Conservation (phyloP, 2,888 invertebrate species). For the Amiota mariae region DNA sequence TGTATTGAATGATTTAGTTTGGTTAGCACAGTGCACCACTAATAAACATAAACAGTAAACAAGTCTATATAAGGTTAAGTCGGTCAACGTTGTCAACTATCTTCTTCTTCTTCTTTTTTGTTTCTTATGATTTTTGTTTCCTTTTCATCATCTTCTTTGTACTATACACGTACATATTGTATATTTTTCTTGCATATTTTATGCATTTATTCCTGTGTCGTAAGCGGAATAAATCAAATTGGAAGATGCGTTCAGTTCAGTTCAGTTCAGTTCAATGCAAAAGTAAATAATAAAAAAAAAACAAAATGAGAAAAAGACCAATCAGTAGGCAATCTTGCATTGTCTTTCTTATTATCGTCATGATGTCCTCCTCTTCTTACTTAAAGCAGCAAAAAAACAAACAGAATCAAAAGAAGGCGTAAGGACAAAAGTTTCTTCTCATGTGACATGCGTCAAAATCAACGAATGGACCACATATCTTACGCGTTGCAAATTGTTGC, state of each 20-base stretch:
- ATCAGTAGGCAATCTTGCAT: not conserved
- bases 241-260: conserved; percentile 7
- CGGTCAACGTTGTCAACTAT: conserved; percentile 51
- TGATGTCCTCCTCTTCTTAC: not conserved
- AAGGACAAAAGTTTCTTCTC: no score
- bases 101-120: not conserved
- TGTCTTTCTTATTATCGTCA: not conserved
- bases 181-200: conserved; percentile 9
- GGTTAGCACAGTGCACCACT: conserved; percentile 45
- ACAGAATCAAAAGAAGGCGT: not conserved
- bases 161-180: no score
- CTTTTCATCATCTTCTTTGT: not conserved
- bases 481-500: conserved; percentile 40
- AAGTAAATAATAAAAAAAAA: not conserved
- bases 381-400: not conserved
- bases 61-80: conserved; percentile 62
- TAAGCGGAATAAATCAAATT: conserved; percentile 22
- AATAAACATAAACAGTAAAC: conserved; percentile 65
- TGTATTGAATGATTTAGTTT: conserved; percentile 4
- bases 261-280: not conserved
- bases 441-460: not conserved
- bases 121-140: not conserved
- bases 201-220: conserved; percentile 6
- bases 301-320: not conserved
- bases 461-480: conserved; percentile 33